These are phyloP conservation scores for Oryzias melastigma DNA, from an alignment of 2,113 vertebrate species.

Conservation along the genomic window DNA sequence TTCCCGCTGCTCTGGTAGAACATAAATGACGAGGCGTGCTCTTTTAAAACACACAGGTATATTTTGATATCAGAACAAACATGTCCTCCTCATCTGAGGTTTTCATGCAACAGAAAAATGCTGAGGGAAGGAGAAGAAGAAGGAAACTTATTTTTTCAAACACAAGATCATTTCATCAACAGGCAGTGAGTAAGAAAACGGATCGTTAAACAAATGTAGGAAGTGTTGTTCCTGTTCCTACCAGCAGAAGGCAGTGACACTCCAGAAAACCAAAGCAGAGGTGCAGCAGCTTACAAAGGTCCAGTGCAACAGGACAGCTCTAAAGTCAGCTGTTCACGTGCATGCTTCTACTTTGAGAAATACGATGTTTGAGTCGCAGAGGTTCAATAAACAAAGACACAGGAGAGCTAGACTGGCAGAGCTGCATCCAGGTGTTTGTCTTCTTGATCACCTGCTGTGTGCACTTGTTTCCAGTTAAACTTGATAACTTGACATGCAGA, in stretches of 20 bases:
- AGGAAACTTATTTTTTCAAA: slow-evolving; percentile 25
- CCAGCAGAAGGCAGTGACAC: slow-evolving; percentile 68
- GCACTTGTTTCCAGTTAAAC: no score
- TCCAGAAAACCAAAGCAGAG: slow-evolving; percentile 51
- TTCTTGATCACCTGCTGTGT: neutral
- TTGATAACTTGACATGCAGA: neutral
- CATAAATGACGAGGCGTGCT: slow-evolving; percentile 42
- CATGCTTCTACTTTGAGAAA: slow-evolving; percentile 8
- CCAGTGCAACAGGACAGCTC: slow-evolving; percentile 19
- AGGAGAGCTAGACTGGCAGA: neutral
- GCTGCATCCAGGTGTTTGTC: slow-evolving; percentile 16
- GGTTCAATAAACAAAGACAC: no score
- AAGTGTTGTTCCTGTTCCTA: slow-evolving; percentile 58
- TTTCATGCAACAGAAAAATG: slow-evolving; percentile 80
- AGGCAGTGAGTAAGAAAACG: slow-evolving; percentile 61
- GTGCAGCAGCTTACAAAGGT: slow-evolving; percentile 40
- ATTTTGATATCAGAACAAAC: slow-evolving; percentile 74
- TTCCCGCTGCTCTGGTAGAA: neutral
- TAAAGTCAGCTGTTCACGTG: slow-evolving; percentile 8
- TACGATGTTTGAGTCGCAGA: neutral
- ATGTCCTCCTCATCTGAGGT: slow-evolving; percentile 69
- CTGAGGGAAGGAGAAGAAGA: slow-evolving; percentile 26
- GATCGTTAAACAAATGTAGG: slow-evolving; percentile 2
- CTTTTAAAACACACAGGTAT: slow-evolving; percentile 75
- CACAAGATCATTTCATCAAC: slow-evolving; percentile 49